These are phyloP conservation scores for Pionites leucogaster DNA, from an alignment of 2,113 vertebrate genomes.

Conservation along the genomic window DNA sequence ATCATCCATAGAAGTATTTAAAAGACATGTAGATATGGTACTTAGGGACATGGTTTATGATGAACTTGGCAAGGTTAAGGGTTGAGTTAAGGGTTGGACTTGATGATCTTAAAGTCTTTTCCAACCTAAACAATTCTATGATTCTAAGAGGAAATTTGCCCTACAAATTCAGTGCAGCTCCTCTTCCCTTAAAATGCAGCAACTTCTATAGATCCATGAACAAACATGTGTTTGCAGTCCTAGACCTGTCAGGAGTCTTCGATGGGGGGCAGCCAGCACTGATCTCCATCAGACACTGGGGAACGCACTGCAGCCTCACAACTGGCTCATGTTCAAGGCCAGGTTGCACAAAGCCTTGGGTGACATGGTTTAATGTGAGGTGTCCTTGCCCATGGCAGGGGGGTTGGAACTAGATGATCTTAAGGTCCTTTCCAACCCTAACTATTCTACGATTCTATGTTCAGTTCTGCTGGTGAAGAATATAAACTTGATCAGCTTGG, in stretches of 20 bases:
- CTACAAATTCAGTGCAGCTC: background rate
- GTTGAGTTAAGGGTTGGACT: background rate
- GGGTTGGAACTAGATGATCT: no score
- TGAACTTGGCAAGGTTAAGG: background rate
- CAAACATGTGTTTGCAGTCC: background rate
- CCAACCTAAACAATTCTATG: background rate
- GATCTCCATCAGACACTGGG: no score
- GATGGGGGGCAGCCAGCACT: no score
- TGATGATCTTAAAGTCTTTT: background rate
- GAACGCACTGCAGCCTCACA: accelerated
- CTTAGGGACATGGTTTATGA: background rate
- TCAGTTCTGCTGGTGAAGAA: background rate
- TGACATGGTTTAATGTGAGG: no score
- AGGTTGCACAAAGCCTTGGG: no score
- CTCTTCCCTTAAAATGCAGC: background rate
- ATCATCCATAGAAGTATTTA: background rate
- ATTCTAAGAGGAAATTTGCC: background rate
- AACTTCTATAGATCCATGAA: background rate
- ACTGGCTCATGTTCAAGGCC: no score
- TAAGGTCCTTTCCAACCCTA: no score
- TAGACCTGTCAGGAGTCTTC: background rate
- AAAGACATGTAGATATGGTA: background rate
- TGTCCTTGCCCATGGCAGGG: no score
- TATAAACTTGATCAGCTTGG: background rate
- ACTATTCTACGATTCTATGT: no score